Evolutionary conservation across 2,888 invertebrate genomes (phyloP), one percentile per base, ranked within the genome.

Genomic region (Melieria picta): DNA sequence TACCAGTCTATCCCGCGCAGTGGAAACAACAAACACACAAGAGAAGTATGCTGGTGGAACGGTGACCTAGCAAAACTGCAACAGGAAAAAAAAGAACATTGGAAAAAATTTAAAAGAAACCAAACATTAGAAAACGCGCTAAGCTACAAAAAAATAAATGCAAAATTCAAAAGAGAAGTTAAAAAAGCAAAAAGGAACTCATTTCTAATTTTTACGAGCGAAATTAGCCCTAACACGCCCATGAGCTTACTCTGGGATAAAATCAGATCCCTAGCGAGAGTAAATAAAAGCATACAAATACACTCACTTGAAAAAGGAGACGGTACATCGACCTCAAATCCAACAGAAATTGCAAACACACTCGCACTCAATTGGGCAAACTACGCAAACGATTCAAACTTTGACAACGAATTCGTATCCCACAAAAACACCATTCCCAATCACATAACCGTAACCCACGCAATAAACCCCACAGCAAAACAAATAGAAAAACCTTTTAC

Each of bases 141-240:
- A 5, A 11, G 56, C 11, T 56, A 57, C 11, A 70, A 65, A 61
- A 69, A 61, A 45, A 30, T 52, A 13, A 69, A 63, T 42, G 57
- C 69, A 7, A 69, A 57, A 10, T 71, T 71, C 13, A 71, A 65
- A 65, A 42, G 65, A 13, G 56, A 56, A 46, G n/a, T n/a, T 48
- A 65, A 65, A 52, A 30, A 46, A 13, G 5, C 45, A 4, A 69
- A 69, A 69, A 56, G 47, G 43, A 30, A 43, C 13, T 46, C 52
- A 7, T 55, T 69, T 6, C 5, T 43, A 6, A 45, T 55, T 1
- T 69, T 63, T 47, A 69, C 63, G 6, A 52, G 42, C 1, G 46
- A 61, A 13, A 69, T 63, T 42, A 52, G 55, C 6, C 52, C 13
- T 11, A 46, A 45, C 30, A 63, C 58, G 2, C 11, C 56, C 5